phyloP scores from a whole-genome alignment of 2,113 vertebrate genomes.

The Pogonocichla stellata region DNA sequence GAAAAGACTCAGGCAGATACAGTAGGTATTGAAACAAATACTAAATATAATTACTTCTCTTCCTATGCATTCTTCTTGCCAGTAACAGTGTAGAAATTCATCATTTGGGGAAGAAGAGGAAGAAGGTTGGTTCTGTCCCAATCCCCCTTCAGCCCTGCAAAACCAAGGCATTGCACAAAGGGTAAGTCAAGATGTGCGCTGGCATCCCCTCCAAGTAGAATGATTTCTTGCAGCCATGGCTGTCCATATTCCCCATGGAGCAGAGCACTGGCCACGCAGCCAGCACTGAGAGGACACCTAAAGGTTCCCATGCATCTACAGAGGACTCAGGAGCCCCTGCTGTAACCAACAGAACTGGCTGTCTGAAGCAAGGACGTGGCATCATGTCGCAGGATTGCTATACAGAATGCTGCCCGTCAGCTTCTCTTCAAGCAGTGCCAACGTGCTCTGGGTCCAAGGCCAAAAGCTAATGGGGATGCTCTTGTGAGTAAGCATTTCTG shows the following conservation, averaged over 20 bases:
- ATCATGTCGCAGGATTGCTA: rapidly evolving
- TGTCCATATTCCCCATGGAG: background rate
- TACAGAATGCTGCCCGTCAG: background rate
- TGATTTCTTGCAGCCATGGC: background rate
- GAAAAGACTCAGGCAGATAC: background rate
- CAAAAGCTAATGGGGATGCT: background rate
- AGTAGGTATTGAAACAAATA: background rate
- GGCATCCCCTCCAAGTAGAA: background rate
- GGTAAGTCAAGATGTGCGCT: background rate
- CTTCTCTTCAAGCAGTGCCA: background rate
- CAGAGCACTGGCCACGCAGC: background rate
- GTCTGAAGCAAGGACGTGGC: background rate
- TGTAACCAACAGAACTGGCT: background rate
- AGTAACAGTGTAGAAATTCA: background rate
- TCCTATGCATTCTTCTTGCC: background rate
- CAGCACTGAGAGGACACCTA: background rate
- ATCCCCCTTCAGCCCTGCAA: background rate
- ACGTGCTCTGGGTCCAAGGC: background rate
- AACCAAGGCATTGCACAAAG: background rate
- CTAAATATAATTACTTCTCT: background rate
- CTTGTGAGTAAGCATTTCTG: background rate
- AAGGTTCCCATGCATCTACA: background rate
- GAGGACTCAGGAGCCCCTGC: background rate
- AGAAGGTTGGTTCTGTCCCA: background rate
- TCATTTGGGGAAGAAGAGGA: background rate